Conservation (phyloP, 2,113 vertebrate genomes). For the Chaenocephalus aceratus region DNA sequence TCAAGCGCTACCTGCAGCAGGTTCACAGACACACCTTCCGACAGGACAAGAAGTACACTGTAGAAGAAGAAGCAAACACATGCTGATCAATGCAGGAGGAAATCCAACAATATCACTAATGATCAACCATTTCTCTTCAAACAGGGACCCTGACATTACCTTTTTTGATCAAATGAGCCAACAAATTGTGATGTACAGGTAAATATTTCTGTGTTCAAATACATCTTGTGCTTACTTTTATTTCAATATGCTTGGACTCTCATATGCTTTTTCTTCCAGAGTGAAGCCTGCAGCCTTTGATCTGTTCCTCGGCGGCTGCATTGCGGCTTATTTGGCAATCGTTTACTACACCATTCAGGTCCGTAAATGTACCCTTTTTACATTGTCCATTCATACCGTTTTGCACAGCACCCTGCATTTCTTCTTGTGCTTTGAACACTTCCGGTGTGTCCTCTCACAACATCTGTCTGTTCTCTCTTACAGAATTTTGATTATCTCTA, state of each 20-base stretch:
- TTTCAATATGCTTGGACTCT: background rate
- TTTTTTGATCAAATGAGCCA: slow-evolving; percentile 87
- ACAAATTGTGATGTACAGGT: slow-evolving; percentile 85
- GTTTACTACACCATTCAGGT: slow-evolving; percentile 85
- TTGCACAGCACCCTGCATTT: background rate
- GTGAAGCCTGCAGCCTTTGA: slow-evolving; percentile 87
- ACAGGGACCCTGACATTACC: slow-evolving; percentile 83
- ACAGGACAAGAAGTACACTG: slow-evolving; percentile 77
- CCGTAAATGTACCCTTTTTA: slow-evolving; percentile 13
- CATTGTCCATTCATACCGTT: background rate
- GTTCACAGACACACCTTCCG: slow-evolving; percentile 81
- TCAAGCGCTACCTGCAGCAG: slow-evolving; percentile 81
- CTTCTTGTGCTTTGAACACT: background rate
- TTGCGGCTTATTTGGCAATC: slow-evolving; percentile 83
- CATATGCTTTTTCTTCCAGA: slow-evolving; percentile 60
- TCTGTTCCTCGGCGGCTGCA: slow-evolving; percentile 84
- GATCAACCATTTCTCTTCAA: slow-evolving; percentile 17
- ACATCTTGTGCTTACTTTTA: background rate
- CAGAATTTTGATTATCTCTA: slow-evolving; percentile 80
- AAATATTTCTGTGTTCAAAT: background rate
- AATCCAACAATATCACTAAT: background rate
- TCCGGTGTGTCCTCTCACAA: background rate
- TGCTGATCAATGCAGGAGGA: background rate
- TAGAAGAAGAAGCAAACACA: background rate
- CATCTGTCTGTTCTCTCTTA: slow-evolving; percentile 38